Conservation (phyloP, 2,888 invertebrate genomes). For the Thyatira batis region DNA sequence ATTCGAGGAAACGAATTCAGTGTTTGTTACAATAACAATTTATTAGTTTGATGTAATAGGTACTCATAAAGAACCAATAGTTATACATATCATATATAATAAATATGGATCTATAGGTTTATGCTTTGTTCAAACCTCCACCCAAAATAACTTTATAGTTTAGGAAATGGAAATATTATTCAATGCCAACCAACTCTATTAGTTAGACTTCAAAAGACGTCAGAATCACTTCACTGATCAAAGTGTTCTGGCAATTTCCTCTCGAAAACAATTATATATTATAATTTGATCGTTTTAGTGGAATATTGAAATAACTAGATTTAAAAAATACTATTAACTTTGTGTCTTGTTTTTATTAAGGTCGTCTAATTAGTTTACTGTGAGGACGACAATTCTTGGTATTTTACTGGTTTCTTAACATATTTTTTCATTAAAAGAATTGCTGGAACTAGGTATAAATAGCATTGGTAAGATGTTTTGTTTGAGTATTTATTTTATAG, state of each 20-base stretch:
- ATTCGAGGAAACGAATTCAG: neutral
- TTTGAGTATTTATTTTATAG: too few relatives aligned
- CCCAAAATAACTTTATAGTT: neutral
- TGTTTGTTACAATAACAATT: neutral
- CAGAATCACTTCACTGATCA: neutral
- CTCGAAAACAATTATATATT: neutral
- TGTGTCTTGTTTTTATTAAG: neutral
- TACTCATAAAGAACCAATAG: too few relatives aligned
- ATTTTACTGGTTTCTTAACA: too few relatives aligned
- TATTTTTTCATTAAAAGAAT: too few relatives aligned
- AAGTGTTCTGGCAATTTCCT: neutral
- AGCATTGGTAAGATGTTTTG: too few relatives aligned
- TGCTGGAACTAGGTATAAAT: too few relatives aligned
- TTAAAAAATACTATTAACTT: conserved; percentile 32
- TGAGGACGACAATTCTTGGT: too few relatives aligned
- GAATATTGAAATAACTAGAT: conserved; percentile 32
- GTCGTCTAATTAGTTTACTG: too few relatives aligned
- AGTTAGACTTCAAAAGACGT: neutral
- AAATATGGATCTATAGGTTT: too few relatives aligned
- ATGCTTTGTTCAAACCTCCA: neutral
- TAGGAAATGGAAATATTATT: neutral
- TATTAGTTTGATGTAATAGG: neutral
- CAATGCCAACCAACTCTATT: neutral
- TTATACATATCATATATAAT: too few relatives aligned
- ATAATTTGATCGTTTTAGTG: neutral